Evolutionary conservation across 2,113 vertebrate genomes (phyloP), one percentile per base, ranked within the genome.

Genomic region (Chionomys nivalis): DNA sequence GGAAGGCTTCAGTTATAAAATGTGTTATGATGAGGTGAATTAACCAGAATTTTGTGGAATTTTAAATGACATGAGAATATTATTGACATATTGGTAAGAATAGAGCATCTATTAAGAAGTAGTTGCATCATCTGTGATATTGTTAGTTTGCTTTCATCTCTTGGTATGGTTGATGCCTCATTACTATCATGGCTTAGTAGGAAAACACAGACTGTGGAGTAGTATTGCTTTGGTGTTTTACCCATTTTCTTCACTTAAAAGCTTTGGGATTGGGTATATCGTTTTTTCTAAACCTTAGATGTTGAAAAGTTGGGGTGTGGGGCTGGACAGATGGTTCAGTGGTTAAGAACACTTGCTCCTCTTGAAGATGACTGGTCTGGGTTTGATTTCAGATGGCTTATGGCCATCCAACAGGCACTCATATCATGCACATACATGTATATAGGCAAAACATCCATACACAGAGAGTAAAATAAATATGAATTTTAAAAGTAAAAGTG

Each of bases 1-100:
- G 70, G 39, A 91, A 75, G 28, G 44, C 66, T 91, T 95, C 36
- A 58, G 33, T 94, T 96, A 65, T 79, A 39, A 95, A 93, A 88
- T 75, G 24, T 87, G 4, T 83, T 94, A 23, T 82, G 24, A 89
- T 70, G 0, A 33, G 61, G 17, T 93, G 93, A 81, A 82, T 94
- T 92, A 61, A 89, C 65, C 6, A 12, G 12, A 87, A 31, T 87
- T 90, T 89, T 82, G 77, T 91, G 77, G 26, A 89, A 55, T 86
- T 96, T 90, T 86, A 87, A 72, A 47, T 91, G 28, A 70, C 36
- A 77, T 49, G n/a, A 31, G 55, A 92, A 44, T 92, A 91, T 89
- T 87, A 12, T 87, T 36, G 87, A 68, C 65, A 72, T 47, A 36
- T 10, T 91, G 26, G 44, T 83, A 87, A 91, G 55, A 94, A 81